Conservation (phyloP, 2,113 vertebrate species). For the Spilogale gracilis region DNA sequence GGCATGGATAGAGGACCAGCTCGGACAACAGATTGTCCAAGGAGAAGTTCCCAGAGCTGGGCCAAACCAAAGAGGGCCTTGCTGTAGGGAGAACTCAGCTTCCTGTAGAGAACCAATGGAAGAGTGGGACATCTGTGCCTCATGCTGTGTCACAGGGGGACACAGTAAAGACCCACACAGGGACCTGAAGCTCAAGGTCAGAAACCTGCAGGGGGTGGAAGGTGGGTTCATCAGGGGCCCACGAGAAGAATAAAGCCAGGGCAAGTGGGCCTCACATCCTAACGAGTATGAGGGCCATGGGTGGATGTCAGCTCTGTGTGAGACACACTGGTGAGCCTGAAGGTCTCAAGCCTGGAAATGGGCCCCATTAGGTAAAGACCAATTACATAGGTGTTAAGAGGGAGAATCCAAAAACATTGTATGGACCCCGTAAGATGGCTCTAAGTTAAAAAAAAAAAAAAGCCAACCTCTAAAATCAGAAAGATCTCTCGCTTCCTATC, state of each 20-base stretch:
- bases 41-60: background rate
- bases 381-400: background rate
- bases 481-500: background rate
- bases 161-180: background rate
- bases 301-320: background rate
- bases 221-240: background rate
- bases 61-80: background rate
- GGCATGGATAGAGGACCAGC: background rate
- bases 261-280: background rate
- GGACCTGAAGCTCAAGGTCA: background rate
- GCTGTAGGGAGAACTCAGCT: background rate
- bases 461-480: background rate
- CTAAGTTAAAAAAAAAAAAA: background rate
- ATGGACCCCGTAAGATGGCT: background rate
- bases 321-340: background rate
- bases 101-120: background rate
- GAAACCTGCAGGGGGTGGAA: background rate
- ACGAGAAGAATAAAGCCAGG: background rate
- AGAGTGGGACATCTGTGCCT: background rate
- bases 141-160: background rate
- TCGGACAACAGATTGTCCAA: background rate
- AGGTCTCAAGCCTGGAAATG: background rate
- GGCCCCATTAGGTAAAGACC: background rate
- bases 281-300: background rate
- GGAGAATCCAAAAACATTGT: background rate